Evolutionary conservation across 2,888 invertebrate genomes (phyloP), one percentile per base, ranked within the genome.

Genomic region (Drosophila suboccidentalis): DNA sequence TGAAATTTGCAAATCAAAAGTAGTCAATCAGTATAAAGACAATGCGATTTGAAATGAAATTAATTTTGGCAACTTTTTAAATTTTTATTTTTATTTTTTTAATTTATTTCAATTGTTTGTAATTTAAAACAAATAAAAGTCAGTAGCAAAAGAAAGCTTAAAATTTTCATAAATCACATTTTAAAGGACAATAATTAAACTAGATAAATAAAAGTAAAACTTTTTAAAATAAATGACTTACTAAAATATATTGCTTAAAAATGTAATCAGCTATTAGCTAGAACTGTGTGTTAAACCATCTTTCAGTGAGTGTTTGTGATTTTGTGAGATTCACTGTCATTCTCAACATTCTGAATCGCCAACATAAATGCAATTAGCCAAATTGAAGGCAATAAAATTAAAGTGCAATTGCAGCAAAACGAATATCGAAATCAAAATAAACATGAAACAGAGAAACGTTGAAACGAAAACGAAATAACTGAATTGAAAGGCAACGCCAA

Each of bases 311-410:
- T 38, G 38, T 5, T 19, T 49, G 51, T 26, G 4, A 19, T 13
- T 9, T 1, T 36, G 13, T 3, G 11, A 43, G 9, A 26, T 5
- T 26, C 26, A 6, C 26, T 26, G 26, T 26, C 26, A 26, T 1
- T 26, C 26, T 26, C 26, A 26, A 41, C 68, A 59, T 61, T 66
- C 61, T 44, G 59, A 68, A 62, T 72, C 64, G 53, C 59, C 68
- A 62, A 72, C 75, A 59, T 74, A 81, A 79, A 74, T 58, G 79
- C 78, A 89, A 87, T 85, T 84, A 76, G 82, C 73, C 71, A 89
- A 89, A 89, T 89, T 82, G 80, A 59, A 75, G 69, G 73, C 80
- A 75, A 85, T 85, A 81, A 87, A 87, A 85, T 85, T 73, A 82
- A 71, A 75, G 75, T 80, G 80, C 69, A 87, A 87, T 69, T 70